phyloP scores from a whole-genome alignment of 2,888 invertebrate genomes.

The Tetragnatha montana region DNA sequence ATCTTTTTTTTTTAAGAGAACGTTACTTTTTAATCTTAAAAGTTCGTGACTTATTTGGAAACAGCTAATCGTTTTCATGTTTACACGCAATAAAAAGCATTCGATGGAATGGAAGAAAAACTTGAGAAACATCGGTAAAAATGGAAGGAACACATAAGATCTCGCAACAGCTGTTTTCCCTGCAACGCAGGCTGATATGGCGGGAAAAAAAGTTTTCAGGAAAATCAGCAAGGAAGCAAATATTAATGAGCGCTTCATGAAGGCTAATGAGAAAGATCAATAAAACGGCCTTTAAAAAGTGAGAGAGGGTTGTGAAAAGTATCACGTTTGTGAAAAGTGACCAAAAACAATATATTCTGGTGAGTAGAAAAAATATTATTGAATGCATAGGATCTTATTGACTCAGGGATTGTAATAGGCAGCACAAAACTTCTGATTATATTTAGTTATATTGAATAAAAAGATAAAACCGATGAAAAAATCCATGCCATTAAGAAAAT shows the following conservation, averaged over 20 bases:
- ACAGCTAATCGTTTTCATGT: not conserved
- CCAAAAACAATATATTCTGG: not conserved
- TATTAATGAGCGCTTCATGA: not conserved
- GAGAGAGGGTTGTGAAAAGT: not conserved
- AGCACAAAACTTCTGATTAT: too few species aligned
- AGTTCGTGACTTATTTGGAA: not conserved
- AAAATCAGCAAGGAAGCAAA: not conserved
- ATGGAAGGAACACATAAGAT: not conserved
- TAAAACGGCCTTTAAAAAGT: not conserved
- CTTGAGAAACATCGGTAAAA: conserved; percentile 21
- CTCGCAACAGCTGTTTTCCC: conserved; percentile 10
- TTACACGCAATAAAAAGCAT: not conserved
- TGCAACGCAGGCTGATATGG: not conserved
- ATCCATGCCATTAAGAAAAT: too few species aligned
- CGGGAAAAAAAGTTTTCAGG: not conserved
- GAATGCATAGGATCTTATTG: too few species aligned
- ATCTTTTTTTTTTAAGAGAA: too few species aligned
- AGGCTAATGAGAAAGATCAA: conserved; percentile 18
- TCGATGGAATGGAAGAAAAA: not conserved
- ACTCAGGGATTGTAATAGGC: too few species aligned
- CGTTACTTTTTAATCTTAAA: not conserved
- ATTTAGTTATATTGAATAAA: too few species aligned
- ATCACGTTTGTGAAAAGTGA: not conserved
- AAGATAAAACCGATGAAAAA: too few species aligned
- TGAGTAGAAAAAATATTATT: too few species aligned